phyloP scores from a whole-genome alignment of 2,888 invertebrate species.

The Synanthedon formicaeformis region DNA sequence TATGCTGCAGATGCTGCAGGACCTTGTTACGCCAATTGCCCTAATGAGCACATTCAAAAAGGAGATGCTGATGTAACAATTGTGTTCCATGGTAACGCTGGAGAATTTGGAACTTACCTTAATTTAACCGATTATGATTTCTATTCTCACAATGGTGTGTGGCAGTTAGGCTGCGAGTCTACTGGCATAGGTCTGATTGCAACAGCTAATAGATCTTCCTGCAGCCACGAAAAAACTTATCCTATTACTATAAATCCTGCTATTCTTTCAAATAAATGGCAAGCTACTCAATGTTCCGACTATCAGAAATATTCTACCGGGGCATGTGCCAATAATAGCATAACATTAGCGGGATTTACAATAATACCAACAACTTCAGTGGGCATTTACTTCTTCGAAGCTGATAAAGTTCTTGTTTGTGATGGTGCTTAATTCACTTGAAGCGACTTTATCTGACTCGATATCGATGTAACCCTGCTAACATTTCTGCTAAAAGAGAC shows the following conservation, averaged over 20 bases:
- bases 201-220: neutral
- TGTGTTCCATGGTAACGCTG: neutral
- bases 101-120: neutral
- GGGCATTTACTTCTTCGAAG: neutral
- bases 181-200: neutral
- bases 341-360: neutral
- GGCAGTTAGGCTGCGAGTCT: neutral
- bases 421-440: neutral
- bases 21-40: neutral
- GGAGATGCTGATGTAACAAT: neutral
- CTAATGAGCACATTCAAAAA: neutral
- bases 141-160: neutral
- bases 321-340: neutral
- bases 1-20: neutral
- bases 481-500: no score
- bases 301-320: neutral
- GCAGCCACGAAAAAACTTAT: neutral
- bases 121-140: neutral
- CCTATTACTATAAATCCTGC: neutral
- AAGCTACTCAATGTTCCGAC: neutral
- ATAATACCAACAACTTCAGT: neutral
- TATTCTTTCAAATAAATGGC: neutral
- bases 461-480: no score
- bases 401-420: neutral
- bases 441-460: no score